A percentile compares a stretch with the other conserved stretches of the same genome.
phyloP scores from a whole-genome alignment of 2,113 vertebrate genomes.

The Scomber scombrus region DNA sequence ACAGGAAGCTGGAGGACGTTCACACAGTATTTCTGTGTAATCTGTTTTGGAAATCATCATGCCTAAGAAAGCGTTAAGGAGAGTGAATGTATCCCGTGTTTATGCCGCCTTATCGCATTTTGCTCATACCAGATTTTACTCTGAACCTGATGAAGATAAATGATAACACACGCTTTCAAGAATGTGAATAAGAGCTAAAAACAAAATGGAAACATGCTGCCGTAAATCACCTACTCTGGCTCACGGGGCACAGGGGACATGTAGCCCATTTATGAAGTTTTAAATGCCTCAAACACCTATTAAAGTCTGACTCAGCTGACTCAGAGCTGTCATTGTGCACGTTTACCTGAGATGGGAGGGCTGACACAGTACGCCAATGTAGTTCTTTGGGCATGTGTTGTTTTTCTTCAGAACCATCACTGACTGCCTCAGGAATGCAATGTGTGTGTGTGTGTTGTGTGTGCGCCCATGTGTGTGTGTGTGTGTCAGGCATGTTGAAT shows the following conservation, averaged over 20 bases:
- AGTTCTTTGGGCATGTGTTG: conserved; percentile 35
- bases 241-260: background rate
- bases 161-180: conserved; percentile 6
- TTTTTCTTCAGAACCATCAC: conserved; percentile 28
- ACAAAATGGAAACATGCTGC: conserved; percentile 27
- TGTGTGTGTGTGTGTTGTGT: background rate
- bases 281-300: conserved; percentile 20
- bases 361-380: conserved; percentile 1
- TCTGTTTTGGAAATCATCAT: conserved; percentile 58
- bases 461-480: background rate
- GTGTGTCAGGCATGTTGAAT: conserved; percentile 33
- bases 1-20: conserved; percentile 39
- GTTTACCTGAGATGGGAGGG: conserved; percentile 29
- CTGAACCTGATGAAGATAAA: conserved; percentile 28
- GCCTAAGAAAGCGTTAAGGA: conserved; percentile 6
- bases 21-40: conserved; percentile 47
- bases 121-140: conserved; percentile 34
- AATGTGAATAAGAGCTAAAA: conserved; percentile 16
- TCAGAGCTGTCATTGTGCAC: conserved; percentile 37
- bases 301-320: conserved; percentile 39
- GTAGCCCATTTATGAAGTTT: conserved; percentile 36
- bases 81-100: conserved; percentile 37
- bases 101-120: conserved; percentile 50
- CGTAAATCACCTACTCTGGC: conserved; percentile 4
- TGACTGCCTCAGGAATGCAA: conserved; percentile 49